phyloP scores from a whole-genome alignment of 30 jellyfish, hydroid and myxozoan species.

The Turritopsis dohrnii region DNA sequence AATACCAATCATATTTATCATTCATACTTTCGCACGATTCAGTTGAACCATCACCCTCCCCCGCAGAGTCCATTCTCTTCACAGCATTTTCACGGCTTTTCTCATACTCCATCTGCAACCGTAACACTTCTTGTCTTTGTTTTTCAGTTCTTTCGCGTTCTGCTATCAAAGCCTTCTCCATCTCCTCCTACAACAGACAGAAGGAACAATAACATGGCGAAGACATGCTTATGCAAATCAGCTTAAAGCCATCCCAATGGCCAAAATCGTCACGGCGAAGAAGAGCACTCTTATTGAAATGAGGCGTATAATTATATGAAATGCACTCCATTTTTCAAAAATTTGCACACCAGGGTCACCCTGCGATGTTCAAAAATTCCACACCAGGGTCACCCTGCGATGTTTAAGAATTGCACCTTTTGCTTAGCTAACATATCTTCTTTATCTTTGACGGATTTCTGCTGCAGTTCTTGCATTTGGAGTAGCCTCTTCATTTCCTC shows the following conservation, averaged over 20 bases:
- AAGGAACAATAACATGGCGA: background rate
- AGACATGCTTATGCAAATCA: background rate
- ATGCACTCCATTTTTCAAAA: background rate
- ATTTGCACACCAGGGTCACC: slow-evolving; percentile 5
- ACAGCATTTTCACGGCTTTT: slow-evolving; percentile 18
- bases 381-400: background rate
- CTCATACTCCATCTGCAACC: slow-evolving; percentile 73
- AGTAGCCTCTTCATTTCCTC: slow-evolving; percentile 63
- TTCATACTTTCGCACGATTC: background rate
- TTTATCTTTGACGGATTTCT: slow-evolving; percentile 47
- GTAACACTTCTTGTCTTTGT: slow-evolving; percentile 64
- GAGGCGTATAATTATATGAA: background rate
- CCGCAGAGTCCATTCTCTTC: slow-evolving; percentile 11
- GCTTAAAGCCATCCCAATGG: background rate
- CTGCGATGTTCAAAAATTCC: background rate
- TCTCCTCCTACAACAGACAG: slow-evolving; percentile 34
- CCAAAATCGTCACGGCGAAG: no score
- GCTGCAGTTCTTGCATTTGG: slow-evolving; percentile 64
- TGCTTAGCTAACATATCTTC: slow-evolving; percentile 63
- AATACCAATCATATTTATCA: background rate
- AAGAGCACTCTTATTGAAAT: background rate
- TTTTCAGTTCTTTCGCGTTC: slow-evolving; percentile 62
- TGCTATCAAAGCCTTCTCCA: slow-evolving; percentile 54
- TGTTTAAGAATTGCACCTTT: slow-evolving; percentile 3
- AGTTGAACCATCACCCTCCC: slow-evolving; percentile 22